A percentile compares a stretch with the other conserved stretches of the same genome.
Conservation (phyloP, 2,113 vertebrate genomes). For the Emydocephalus ijimae region DNA sequence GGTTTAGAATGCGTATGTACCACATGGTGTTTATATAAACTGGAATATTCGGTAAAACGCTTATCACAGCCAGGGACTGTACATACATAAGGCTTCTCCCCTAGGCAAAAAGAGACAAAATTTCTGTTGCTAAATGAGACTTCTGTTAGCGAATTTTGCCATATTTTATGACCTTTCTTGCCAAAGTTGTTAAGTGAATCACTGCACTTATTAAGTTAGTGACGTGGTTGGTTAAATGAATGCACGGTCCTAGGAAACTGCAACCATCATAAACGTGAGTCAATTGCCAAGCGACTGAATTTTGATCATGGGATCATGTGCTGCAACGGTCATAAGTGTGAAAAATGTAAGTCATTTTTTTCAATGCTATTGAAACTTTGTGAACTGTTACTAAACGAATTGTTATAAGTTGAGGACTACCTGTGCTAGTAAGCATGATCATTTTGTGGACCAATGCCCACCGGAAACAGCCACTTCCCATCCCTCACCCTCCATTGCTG, state of each 20-base stretch:
- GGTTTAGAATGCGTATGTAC: constrained; percentile 98
- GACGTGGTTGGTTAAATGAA: too few relatives aligned
- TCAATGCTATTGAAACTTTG: neutral
- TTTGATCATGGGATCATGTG: neutral
- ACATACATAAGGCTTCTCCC: constrained; percentile 99
- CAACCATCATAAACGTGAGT: neutral
- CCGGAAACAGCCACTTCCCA: neutral
- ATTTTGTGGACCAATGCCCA: neutral
- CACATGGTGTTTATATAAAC: constrained; percentile 98
- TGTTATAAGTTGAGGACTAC: neutral
- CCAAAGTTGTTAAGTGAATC: too few relatives aligned
- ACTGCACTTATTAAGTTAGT: too few relatives aligned
- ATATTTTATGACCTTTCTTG: too few relatives aligned
- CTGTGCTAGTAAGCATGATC: neutral
- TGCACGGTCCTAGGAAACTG: neutral
- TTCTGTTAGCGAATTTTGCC: neutral
- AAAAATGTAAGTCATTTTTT: neutral
- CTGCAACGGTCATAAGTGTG: neutral
- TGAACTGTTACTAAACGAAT: neutral
- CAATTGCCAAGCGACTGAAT: neutral
- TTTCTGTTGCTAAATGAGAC: neutral
- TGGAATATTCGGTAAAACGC: constrained; percentile 98
- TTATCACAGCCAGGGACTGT: constrained; percentile 97
- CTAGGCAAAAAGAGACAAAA: constrained; percentile 61
- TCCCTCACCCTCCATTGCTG: neutral